Base-by-base conservation (phyloP, 2,888 invertebrate species). In the Rotaria magnacalcarata region DNA sequence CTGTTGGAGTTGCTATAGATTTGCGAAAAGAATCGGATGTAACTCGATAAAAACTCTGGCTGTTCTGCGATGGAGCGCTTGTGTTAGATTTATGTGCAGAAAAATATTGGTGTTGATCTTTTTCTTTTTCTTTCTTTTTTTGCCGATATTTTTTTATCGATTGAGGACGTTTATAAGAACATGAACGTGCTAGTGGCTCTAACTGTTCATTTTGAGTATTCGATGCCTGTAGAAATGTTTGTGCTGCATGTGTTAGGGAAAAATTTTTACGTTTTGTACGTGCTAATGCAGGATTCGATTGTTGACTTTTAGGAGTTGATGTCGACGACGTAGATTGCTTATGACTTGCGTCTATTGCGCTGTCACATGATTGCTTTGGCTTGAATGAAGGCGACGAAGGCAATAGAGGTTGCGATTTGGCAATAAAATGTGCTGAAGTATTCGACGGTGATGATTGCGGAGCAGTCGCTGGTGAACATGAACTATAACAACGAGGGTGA, bases 121-220 rank as follows among this genome's bases (percentile, higher is more conserved):
- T 41, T 11, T 80, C 41, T 24, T 80, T 41, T n/a, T 80, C 34
- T 80, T 43, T 21, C 43, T 47, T 43, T 24, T 80, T 80, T 47
- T 80, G 80, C n/a, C 80, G 47, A 80, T 80, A 80, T 75, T 85
- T 85, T 80, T 86, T 86, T 74, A 86, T 85, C 34, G 80, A 80
- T 75, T 85, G 52, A 27, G 86, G 86, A 34, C 86, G 52, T 58
- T 85, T 85, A 47, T 85, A 86, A 34, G 85, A 85, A 84, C 86
- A 86, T 10, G 85, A 85, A 47, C 86, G 75, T 21, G 85, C 85
- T 19, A 86, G 43, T 50, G 75, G 86, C 41, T 56, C 56, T 67
- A 67, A 14, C 1, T 27, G 34, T 47, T 80, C 80, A 24, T 47
- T 80, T 80, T 80, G 80, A 80, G 14, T 80, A 47, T 47, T 80